These are phyloP conservation scores for Leptosomus discolor DNA, from an alignment of 2,113 vertebrate genomes.

Conservation along the genomic window DNA sequence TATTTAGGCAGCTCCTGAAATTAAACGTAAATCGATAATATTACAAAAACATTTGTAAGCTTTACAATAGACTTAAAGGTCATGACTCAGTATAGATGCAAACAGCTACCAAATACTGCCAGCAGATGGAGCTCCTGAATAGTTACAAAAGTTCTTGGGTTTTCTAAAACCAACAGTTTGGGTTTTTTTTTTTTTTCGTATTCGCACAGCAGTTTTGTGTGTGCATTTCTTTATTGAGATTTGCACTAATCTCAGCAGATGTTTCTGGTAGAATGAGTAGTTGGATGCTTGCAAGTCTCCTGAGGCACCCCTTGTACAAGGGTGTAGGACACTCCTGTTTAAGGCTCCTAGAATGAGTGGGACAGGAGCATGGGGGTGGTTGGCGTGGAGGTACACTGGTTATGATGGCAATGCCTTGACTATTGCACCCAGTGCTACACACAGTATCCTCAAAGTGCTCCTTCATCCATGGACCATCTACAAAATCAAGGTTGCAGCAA, in stretches of 20 bases:
- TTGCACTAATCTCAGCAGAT: not conserved
- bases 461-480: not conserved
- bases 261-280: not conserved
- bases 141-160: not conserved
- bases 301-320: fast-evolving
- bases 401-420: not conserved
- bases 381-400: fast-evolving
- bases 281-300: not conserved
- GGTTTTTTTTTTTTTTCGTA: not conserved
- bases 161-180: not conserved
- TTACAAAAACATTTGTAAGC: not conserved
- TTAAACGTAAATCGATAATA: not conserved
- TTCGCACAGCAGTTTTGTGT: fast-evolving
- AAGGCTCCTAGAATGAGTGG: not conserved
- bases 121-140: constrained; percentile 33
- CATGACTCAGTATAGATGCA: not conserved
- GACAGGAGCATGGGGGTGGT: not conserved
- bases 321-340: no score
- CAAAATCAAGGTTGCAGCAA: not conserved
- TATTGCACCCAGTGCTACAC: not conserved
- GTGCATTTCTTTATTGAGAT: not conserved
- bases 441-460: not conserved
- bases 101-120: not conserved
- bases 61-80: not conserved
- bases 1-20: not conserved